These are phyloP conservation scores for Psittacula echo DNA, from an alignment of 2,797 vertebrate genomes.

Conservation along the genomic window DNA sequence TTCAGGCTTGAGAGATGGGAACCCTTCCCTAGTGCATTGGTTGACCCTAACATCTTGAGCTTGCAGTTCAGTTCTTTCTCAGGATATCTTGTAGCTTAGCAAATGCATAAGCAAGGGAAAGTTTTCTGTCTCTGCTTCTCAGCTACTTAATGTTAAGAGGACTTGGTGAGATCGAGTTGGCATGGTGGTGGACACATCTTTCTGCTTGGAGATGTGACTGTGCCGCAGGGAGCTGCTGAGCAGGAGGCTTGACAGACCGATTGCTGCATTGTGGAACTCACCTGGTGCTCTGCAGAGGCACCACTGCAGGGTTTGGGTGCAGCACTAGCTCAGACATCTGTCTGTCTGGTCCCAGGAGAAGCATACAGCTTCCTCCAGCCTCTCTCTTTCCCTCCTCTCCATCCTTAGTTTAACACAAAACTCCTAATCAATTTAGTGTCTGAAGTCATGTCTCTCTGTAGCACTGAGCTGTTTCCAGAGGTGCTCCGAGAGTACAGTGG, in stretches of 20 bases:
- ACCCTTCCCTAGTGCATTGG: fast-evolving
- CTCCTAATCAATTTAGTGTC: conserved; percentile 26
- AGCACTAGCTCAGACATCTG: background rate
- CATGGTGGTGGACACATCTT: fast-evolving
- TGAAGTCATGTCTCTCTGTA: conserved; percentile 32
- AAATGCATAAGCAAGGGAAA: background rate
- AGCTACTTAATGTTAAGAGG: fast-evolving
- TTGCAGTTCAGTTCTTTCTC: background rate
- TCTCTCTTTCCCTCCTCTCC: background rate
- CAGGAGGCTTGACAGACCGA: background rate
- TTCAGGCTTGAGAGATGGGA: background rate
- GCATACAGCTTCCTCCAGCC: background rate
- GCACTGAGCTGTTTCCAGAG: conserved; percentile 40
- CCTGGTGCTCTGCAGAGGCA: background rate
- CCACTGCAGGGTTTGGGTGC: background rate
- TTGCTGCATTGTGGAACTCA: background rate
- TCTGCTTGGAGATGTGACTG: background rate
- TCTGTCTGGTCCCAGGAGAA: background rate
- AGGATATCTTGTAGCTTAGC: background rate
- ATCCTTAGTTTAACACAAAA: conserved; percentile 1
- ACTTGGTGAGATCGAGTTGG: background rate
- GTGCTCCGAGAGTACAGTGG: background rate
- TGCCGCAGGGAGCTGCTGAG: background rate
- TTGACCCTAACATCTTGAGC: background rate
- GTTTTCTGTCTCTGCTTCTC: background rate